Evolutionary conservation across 2,797 vertebrate species (phyloP), one percentile per base, ranked within the genome.

Genomic region (Darevskia mixta): DNA sequence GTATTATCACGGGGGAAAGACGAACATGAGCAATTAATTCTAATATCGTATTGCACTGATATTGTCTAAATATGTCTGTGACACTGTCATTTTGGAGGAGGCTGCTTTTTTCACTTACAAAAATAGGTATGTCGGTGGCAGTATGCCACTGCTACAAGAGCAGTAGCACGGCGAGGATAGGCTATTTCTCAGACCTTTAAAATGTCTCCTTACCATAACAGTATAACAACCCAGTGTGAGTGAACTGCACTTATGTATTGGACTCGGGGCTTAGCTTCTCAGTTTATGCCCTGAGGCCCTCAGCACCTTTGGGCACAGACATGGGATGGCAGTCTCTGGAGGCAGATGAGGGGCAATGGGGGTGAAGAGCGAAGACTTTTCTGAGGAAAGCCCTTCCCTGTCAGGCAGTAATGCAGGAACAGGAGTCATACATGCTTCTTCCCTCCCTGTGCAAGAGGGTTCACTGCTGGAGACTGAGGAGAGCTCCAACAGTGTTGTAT

Each of bases 31-130:
- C 89, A 27, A n/a, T 41, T 69, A 23, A 71, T 90, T 83, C 82
- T 49, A 82, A 88, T 89, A 25, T 69, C 27, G 87, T 89, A 83
- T 90, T 69, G 71, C 91, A 86, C 32, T 69, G 61, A 27, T 90
- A 64, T n/a, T 89, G 85, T 86, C 55, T 83, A 87, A 89, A 1
- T 17, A 1, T 88, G n/a, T 15, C 86, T 88, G 2, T 84, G 83
- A 66, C 71, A 72, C 4, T 67, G 8, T 8, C 20, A 5, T 72
- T 49, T 86, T 79, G 83, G 4, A 79, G 76, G 29, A 91, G 29
- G 0, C 11, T 90, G 15, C 23, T 87, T 88, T 71, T 32, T 80
- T 43, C 72, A 76, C 41, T 85, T 89, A 27, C 7, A 69, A 66
- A 84, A 86, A 92, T 87, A 80, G 87, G 83, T 91, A 79, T 87